phyloP scores from a whole-genome alignment of 2,888 invertebrate species.

The Amitus sp. region DNA sequence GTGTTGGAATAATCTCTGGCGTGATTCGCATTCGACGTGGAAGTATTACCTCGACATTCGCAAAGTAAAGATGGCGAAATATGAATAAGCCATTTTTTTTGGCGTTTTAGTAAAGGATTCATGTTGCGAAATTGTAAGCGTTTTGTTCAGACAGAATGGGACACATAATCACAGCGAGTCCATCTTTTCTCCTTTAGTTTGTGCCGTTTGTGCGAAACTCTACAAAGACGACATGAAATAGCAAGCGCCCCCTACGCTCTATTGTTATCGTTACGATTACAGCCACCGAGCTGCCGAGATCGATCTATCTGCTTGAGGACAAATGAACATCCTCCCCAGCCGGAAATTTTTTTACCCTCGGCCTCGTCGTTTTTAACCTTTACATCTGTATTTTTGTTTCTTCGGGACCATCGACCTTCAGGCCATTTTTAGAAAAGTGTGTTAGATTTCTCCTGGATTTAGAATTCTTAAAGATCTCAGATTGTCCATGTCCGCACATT shows the following conservation, averaged over 20 bases:
- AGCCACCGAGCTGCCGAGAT: slow-evolving; percentile 41
- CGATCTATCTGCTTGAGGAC: slow-evolving; percentile 15
- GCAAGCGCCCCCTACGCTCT: slow-evolving; percentile 33
- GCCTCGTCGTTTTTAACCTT: neutral
- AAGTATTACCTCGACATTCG: too few species aligned
- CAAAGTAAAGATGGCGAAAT: too few species aligned
- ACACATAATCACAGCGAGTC: neutral
- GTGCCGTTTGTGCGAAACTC: slow-evolving; percentile 1
- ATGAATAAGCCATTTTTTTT: too few species aligned
- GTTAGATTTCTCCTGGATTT: too few species aligned
- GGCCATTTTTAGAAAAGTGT: neutral
- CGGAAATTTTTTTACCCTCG: neutral
- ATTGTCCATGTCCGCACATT: too few species aligned
- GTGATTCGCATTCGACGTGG: too few species aligned
- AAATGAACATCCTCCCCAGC: neutral
- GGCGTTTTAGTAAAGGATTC: too few species aligned
- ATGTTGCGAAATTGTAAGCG: too few species aligned
- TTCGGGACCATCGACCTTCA: neutral
- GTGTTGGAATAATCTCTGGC: too few species aligned
- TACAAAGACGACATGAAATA: slow-evolving; percentile 9
- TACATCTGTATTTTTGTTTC: neutral
- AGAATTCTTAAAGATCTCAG: too few species aligned
- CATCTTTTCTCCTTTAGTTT: slow-evolving; percentile 1
- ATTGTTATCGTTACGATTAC: slow-evolving; percentile 51
- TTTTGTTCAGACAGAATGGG: neutral